phyloP scores from a whole-genome alignment of 2,797 vertebrate genomes.

The Cercopithecus mitis region DNA sequence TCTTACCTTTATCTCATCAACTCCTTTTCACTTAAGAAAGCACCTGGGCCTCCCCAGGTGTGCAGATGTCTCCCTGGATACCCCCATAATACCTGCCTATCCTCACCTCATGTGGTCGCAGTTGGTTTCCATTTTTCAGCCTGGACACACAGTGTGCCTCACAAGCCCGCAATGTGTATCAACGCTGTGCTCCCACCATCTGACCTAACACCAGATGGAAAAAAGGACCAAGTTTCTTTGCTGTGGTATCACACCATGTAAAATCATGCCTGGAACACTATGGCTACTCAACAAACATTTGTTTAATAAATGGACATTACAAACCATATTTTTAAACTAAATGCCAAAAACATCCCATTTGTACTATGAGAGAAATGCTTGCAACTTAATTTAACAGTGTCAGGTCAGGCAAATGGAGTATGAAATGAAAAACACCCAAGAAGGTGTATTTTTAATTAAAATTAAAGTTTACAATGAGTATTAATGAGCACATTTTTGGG shows the following conservation, averaged over 20 bases:
- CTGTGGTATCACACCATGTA: no score
- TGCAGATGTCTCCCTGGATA: rapidly evolving
- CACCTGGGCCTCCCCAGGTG: rapidly evolving
- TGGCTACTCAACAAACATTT: not conserved
- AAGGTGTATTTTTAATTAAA: not conserved
- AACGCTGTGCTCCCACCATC: rapidly evolving
- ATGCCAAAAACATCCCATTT: not conserved
- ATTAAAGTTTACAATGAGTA: not conserved
- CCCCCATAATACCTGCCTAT: no score
- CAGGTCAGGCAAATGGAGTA: not conserved
- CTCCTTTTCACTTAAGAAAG: not conserved
- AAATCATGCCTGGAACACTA: not conserved
- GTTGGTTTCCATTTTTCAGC: rapidly evolving
- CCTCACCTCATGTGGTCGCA: rapidly evolving
- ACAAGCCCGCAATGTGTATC: rapidly evolving
- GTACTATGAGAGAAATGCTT: not conserved
- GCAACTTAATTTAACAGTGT: not conserved
- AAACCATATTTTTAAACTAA: not conserved
- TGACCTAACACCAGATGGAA: not conserved
- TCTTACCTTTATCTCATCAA: not conserved
- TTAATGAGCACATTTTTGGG: not conserved
- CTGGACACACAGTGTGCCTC: rapidly evolving
- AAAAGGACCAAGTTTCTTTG: not conserved
- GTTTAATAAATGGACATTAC: not conserved
- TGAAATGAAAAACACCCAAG: not conserved